Base-by-base conservation (phyloP, 2,797 vertebrate genomes). In the Bufotes viridis region DNA sequence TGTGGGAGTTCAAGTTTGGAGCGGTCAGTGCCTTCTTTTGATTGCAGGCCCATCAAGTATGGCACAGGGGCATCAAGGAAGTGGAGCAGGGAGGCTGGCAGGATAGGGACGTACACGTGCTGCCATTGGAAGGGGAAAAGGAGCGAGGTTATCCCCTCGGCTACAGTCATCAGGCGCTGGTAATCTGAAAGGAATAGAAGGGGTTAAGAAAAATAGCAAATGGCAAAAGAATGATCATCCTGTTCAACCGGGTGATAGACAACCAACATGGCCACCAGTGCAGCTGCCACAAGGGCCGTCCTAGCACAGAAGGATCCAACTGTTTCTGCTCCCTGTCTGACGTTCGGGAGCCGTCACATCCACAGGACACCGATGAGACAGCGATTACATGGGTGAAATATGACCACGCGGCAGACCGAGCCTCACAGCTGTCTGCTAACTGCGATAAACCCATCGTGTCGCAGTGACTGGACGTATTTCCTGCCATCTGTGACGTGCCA, bases 61-160 rank as follows among this genome's bases (percentile, higher is more conserved):
- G 98, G 98, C 90, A 99, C 97, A 0, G 98, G 98, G 81, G 98
- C 98, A 0, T 99, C 98, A 87, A 99, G 96, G 87, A 99, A 98
- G 93, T 99, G 97, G 82, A 98, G 95, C 10, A 99, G 94, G 0
- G 97, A 98, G 0, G 97, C 95, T 13, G 98, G 98, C 34, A 99
- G 96, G 91, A 99, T 98, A 90, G 98, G 98, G 49, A 99, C 96
- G 0, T 99, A 99, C 5, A 99, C 97, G 4, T 99, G 98, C 90
- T 99, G 98, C 98, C 98, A 99, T 88, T 99, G 97, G 93, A 99
- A 99, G 0, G 98, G 98, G 95, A 99, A 99, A 51, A 99, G 94
- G 87, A 99, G 94, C 0, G 97, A 96, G 0, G 96, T 97, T 94
- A 99, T 94, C 60, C n/a, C 97, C 91, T 99, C 98, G 0, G 98